Percentiles rank a stretch among this genome's conserved stretches.
phyloP scores from a whole-genome alignment of 2,797 vertebrate genomes.

The Siniperca undulata region DNA sequence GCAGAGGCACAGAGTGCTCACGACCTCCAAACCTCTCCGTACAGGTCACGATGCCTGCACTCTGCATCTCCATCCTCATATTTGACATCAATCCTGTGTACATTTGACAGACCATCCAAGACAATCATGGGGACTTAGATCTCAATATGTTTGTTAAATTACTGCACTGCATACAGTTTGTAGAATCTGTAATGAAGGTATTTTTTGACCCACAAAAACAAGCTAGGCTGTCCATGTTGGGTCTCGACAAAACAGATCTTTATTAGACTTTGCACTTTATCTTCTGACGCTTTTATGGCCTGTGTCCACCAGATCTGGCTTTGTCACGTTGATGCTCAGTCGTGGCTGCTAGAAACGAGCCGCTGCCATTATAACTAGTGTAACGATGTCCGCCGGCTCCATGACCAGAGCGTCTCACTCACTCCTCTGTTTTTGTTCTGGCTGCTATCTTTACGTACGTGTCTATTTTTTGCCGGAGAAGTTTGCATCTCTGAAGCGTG shows the following conservation, averaged over 20 bases:
- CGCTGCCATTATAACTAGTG: not conserved
- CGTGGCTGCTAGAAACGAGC: not conserved
- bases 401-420: not conserved
- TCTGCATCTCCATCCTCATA: conserved; percentile 37
- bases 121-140: conserved; percentile 48
- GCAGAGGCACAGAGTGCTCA: conserved; percentile 10
- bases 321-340: not conserved
- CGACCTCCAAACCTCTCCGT: not conserved
- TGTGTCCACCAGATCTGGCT: conserved; percentile 18
- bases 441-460: not conserved
- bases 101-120: conserved; percentile 23
- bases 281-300: not conserved
- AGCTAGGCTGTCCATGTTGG: not conserved
- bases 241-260: not conserved
- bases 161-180: not conserved
- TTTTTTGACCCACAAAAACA: conserved; percentile 1
- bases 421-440: not conserved
- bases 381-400: not conserved
- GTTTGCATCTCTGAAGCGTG: not conserved
- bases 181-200: not conserved
- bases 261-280: not conserved
- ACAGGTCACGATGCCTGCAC: conserved; percentile 10
- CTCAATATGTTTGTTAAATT: conserved; percentile 14
- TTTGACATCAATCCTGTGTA: conserved; percentile 5
- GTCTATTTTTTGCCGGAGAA: not conserved